Evolutionary conservation across 2,797 vertebrate species (phyloP), one percentile per base, ranked within the genome.

Genomic region (Tapera naevia): DNA sequence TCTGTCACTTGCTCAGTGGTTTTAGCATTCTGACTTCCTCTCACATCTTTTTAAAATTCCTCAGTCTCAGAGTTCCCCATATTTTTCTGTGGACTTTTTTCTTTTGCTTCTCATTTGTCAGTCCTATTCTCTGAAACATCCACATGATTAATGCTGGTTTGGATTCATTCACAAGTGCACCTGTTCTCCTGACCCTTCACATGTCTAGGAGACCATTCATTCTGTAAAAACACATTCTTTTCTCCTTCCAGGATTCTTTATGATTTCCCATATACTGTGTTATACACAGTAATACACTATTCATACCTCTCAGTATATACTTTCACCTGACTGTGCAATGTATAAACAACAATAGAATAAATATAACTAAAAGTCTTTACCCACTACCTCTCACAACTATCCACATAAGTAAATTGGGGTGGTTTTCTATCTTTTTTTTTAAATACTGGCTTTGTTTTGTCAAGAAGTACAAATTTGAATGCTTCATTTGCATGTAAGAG

Each of bases 111-210:
- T 67, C 78, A 71, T 94, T 92, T 70, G 73, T 80, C 86, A 71
- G 19, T 64, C 61, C 73, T 39, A n/a, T 90, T 92, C 84, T 91
- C 62, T 89, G 80, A 75, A 94, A 81, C 74, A 78, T 48, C 89
- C 80, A 81, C 57, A 84, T 92, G 81, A 91, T 95, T 94, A 93
- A 96, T 79, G 83, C 43, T 86, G 73, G 37, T 28, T 86, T 67
- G 80, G 80, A 88, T n/a, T 78, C 80, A 84, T 90, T 91, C 88
- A 88, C 65, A 91, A 91, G 54, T 86, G 74, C 84, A 93, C 70
- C 78, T 78, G 81, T 92, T 91, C 60, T 78, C 58, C 70, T 84
- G 50, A 53, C 71, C 50, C 66, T 79, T 89, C 87, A 79, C 46
- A 79, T 30, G 58, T 61, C 89, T 54, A 79, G 70, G 46, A 90